These are phyloP conservation scores for Lathamus discolor DNA, from an alignment of 2,113 vertebrate species.

Conservation along the genomic window DNA sequence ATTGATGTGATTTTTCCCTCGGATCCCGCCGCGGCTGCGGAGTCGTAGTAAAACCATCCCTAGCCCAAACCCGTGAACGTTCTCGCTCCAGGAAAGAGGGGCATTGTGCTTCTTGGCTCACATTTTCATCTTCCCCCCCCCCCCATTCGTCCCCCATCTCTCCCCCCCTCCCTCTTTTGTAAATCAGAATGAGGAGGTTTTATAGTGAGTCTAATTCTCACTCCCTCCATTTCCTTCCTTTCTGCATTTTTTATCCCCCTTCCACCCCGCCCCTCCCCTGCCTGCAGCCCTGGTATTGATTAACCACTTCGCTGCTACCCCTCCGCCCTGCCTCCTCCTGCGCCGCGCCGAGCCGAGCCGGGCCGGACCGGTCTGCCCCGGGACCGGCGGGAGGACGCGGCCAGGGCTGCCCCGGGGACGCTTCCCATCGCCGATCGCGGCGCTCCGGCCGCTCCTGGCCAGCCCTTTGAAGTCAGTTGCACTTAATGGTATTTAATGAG, in stretches of 20 bases:
- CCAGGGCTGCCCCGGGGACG: background rate
- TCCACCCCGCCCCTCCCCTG: conserved; percentile 65
- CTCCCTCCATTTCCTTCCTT: conserved; percentile 67
- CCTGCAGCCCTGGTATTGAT: conserved; percentile 68
- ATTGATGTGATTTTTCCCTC: background rate
- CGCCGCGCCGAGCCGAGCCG: background rate
- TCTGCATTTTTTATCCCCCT: conserved; percentile 61
- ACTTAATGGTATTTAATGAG: background rate
- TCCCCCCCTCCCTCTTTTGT: conserved; percentile 37
- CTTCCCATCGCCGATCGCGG: background rate
- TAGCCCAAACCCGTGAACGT: background rate
- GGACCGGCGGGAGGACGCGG: background rate
- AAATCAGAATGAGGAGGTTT: conserved; percentile 59
- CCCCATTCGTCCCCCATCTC: background rate
- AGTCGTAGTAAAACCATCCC: background rate
- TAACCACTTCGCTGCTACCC: conserved; percentile 60
- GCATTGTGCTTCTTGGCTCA: background rate
- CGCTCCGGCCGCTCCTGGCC: background rate
- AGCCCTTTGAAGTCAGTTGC: conserved; percentile 8
- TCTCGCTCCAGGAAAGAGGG: background rate
- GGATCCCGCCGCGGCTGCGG: background rate
- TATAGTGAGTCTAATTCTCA: conserved; percentile 73
- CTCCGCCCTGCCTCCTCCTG: background rate
- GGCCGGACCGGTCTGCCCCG: background rate
- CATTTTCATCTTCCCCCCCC: background rate